Conservation (phyloP, 2,797 vertebrate species). For the Hoplostethus mediterraneus region DNA sequence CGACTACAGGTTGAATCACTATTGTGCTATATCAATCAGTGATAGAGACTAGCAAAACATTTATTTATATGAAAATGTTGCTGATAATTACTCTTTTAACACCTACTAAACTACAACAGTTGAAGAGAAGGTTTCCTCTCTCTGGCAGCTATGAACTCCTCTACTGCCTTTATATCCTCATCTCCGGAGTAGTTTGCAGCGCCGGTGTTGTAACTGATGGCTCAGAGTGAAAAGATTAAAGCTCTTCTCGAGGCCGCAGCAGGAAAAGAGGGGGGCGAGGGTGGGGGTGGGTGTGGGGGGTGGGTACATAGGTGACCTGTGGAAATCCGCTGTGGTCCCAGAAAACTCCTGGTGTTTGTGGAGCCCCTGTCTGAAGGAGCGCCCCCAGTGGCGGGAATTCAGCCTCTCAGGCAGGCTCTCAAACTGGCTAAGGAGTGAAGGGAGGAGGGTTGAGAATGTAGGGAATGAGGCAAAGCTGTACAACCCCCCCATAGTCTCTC, state of each 20-base stretch:
- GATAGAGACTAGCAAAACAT: too few species aligned
- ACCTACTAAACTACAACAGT: too few species aligned
- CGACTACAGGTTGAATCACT: too few species aligned
- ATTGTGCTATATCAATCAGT: too few species aligned
- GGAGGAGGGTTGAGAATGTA: conserved; percentile 63
- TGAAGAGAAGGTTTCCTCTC: neutral
- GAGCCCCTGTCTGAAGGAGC: conserved; percentile 53
- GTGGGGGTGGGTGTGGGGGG: neutral
- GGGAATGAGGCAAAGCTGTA: conserved; percentile 68
- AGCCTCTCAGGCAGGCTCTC: conserved; percentile 19
- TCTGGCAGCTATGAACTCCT: neutral
- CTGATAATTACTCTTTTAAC: too few species aligned
- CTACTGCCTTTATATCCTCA: conserved; percentile 2
- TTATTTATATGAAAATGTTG: too few species aligned
- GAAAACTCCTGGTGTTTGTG: conserved; percentile 57
- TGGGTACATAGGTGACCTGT: conserved; percentile 41
- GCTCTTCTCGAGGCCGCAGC: conserved; percentile 26
- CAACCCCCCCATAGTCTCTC: conserved; percentile 16
- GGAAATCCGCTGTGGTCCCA: conserved; percentile 67
- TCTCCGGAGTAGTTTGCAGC: neutral
- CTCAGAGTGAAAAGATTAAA: conserved; percentile 45
- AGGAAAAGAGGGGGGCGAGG: conserved; percentile 16
- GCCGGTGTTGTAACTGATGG: conserved; percentile 9
- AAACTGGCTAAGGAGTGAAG: conserved; percentile 24
- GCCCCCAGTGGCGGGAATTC: conserved; percentile 71